These are phyloP conservation scores for Trachemys scripta DNA, from an alignment of 2,113 vertebrate genomes.

Conservation along the genomic window DNA sequence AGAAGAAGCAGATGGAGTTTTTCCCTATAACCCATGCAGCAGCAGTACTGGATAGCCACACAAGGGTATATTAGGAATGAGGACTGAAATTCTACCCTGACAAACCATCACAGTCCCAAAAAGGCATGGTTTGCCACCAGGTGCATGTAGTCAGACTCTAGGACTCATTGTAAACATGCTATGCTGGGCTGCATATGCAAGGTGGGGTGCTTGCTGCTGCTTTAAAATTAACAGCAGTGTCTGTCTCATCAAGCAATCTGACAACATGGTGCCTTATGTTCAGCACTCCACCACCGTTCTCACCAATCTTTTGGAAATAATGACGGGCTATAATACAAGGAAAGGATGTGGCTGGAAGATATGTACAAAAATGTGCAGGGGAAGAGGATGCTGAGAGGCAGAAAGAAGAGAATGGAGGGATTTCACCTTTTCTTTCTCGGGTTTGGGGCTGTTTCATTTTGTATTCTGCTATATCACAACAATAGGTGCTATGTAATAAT, in stretches of 20 bases:
- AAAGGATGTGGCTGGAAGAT: not conserved
- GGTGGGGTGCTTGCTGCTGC: not conserved
- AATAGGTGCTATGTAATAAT: not conserved
- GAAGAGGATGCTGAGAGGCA: not conserved
- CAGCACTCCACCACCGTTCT: not conserved
- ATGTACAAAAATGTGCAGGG: not conserved
- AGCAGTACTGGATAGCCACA: not conserved
- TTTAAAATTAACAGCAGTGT: not conserved
- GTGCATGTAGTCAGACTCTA: not conserved
- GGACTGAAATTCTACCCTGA: not conserved
- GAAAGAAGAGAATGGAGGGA: not conserved
- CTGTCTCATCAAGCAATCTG: not conserved
- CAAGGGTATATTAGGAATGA: not conserved
- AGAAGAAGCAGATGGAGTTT: not conserved
- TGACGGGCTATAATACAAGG: not conserved
- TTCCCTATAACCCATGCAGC: not conserved
- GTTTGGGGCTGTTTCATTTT: not conserved
- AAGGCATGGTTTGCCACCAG: accelerated
- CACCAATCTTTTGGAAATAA: not conserved
- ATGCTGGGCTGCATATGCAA: not conserved
- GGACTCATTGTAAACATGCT: not conserved
- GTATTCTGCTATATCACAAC: not conserved
- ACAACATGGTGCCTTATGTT: accelerated
- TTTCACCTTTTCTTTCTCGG: not conserved
- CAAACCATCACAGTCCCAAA: accelerated